Base-by-base conservation (phyloP, 2,888 invertebrate genomes). In the Drosophila parthenogenetica region DNA sequence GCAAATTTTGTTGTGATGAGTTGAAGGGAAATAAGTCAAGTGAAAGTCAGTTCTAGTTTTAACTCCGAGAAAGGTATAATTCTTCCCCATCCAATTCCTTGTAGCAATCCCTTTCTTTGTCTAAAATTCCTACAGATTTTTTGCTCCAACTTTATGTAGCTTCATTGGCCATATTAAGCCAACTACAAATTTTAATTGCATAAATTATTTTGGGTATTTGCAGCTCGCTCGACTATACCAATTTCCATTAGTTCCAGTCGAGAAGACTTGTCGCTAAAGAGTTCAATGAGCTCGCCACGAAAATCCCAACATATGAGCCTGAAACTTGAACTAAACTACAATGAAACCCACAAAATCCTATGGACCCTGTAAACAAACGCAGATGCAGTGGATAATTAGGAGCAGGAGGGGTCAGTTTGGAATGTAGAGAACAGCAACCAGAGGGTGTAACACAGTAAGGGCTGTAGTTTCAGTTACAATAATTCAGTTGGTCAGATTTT, bases 191-290 rank as follows among this genome's bases (percentile, higher is more conserved):
- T 58, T 55, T 55, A 17, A 42, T 45, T 48, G 35, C 16, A n/a
- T 7, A 25, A 42, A 58, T 63, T 69, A 59, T 55, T 53, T 46
- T 2, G 50, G 42, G 48, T 29, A 67, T 54, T 48, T 54, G 32
- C 14, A 66, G 66, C 63, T 66, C 69, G 76, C 22, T 50, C 17
- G 53, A 61, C 49, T 68, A 50, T 40, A 67, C 59, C 58, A 85
- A 61, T 43, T 60, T 19, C 53, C 85, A 83, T 83, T 83, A 83
- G 87, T 83, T 89, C 87, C 82, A 89, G 50, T 63, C 69, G 85
- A 89, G 37, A 51, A 48, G 62, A 69, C 62, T 63, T 73, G 42
- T 61, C 60, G 54, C 19, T n/a, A 67, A 76, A 77, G 75, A 79
- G 82, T 78, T 81, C 74, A 60, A 40, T 81, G 81, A 22, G 76